Evolutionary conservation across 1,140 invertebrate species (phyloP), one percentile per base, ranked within the genome.

Genomic region (Halictus rubicundus): DNA sequence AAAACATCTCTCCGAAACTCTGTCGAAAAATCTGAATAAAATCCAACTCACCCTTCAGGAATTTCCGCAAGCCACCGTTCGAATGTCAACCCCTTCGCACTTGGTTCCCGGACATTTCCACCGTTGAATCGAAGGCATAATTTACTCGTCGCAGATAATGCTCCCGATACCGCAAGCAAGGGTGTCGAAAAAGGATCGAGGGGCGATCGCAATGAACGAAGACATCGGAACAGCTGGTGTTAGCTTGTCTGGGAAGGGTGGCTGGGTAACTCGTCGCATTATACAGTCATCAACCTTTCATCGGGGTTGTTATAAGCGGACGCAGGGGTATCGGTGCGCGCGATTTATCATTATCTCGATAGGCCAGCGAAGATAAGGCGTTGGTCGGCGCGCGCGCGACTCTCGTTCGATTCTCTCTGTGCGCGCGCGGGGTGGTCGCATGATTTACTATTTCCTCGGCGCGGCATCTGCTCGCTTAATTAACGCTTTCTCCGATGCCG

Each of bases 291-390:
- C 89, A 90, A 87, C 87, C 88, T 83, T 87, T 91, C 87, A 87
- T 83, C 83, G 86, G 86, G 76, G 81, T 87, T 73, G 88, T 90
- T 88, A 87, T 83, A 87, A 83, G 80, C 81, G 71, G 76, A 66
- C 66, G 60, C 71, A 75, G n/a, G 81, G 77, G 73, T 87, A 66
- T 68, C 57, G 66, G 70, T 84, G 82, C 73, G 83, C 82, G 78
- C 92, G 90, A 93, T 92, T 92, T 92, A 93, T 91, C 88, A 88
- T 88, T 81, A 82, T 78, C 63, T 82, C 84, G 91, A 93, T 92
- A 93, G 90, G 86, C 86, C 65, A 57, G 42, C 70, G 63, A 87
- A 86, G 89, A 92, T 92, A 91, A 89, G 88, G 68, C 60, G 84
- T 63, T 83, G 80, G 84, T 88, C 84, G 74, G 84, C 80, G 81